Evolutionary conservation across 2,888 invertebrate genomes (phyloP), one percentile per base, ranked within the genome.

Genomic region (Pilophorus perplexus): DNA sequence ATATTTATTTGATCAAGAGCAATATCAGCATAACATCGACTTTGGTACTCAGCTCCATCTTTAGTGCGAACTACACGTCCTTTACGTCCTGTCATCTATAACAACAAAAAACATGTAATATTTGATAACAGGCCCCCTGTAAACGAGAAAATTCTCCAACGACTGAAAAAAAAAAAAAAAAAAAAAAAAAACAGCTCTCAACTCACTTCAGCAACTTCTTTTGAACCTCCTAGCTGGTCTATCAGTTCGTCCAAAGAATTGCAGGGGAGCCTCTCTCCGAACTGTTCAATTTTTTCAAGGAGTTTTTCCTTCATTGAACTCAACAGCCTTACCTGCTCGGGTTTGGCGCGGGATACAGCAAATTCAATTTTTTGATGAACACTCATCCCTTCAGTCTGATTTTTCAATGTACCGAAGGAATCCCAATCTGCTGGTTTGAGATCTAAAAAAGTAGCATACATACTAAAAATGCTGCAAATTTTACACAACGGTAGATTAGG

Each of bases 171-270:
- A n/a, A n/a, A n/a, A n/a, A n/a, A n/a, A n/a, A n/a, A n/a, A n/a
- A n/a, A n/a, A n/a, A n/a, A n/a, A n/a, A n/a, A n/a, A n/a, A n/a
- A n/a, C n/a, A n/a, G n/a, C n/a, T n/a, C n/a, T n/a, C n/a, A n/a
- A 71, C 68, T 69, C 68, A 86, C 86, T 83, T 99, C 98, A 0
- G 99, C 98, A 0, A 99, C 99, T 78, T 93, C 92, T 73, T 96
- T 94, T 0, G 97, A 92, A 1, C 99, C 99, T 54, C 99, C 99
- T 8, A 99, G 83, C 76, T 96, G 94, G 78, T 99, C 98, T 71
- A 99, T 98, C 12, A 99, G 82, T 77, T 99, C 96, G 82, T 99
- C 99, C 46, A 99, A 81, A 1, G 99, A 97, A 79, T 99, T 99
- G 40, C 97, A 91, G 4, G 99, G 99, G 71, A 99, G 80, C 20